Percentiles rank a stretch among this genome's conserved stretches.
Conservation (phyloP, 2,888 invertebrate genomes). For the Amblyjoppa fuscipennis region DNA sequence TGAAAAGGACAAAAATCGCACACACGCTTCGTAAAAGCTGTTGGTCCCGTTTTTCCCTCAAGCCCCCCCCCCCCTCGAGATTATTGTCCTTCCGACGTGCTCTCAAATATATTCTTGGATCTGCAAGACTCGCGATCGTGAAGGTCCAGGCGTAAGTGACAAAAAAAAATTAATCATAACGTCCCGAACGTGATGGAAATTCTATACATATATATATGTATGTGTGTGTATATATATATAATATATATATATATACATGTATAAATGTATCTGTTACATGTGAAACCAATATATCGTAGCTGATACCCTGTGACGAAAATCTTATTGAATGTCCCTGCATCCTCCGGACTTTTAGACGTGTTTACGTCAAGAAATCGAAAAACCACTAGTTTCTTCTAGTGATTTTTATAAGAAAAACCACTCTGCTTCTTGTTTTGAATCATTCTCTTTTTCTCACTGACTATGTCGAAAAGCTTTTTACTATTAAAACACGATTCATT, state of each 20-base stretch:
- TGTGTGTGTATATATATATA: constrained; percentile 74
- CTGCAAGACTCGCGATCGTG: constrained; percentile 2
- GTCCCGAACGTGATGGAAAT: constrained; percentile 43
- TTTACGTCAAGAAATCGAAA: not conserved
- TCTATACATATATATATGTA: constrained; percentile 68
- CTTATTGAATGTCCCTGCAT: constrained; percentile 13
- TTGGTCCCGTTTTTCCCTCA: constrained; percentile 5
- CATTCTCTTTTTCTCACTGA: not conserved
- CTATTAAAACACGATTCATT: too few relatives aligned
- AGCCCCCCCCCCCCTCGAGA: not conserved
- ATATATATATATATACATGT: constrained; percentile 78
- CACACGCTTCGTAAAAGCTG: constrained; percentile 41
- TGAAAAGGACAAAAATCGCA: constrained; percentile 41
- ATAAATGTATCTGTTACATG: constrained; percentile 73
- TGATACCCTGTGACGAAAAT: constrained; percentile 55
- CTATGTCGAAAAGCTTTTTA: not conserved
- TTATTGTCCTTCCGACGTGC: constrained; percentile 33
- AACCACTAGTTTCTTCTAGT: not conserved
- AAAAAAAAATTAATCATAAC: constrained; percentile 28
- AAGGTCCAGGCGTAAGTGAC: constrained; percentile 16
- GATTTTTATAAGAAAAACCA: not conserved
- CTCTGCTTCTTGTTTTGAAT: too few relatives aligned
- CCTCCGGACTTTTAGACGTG: not conserved
- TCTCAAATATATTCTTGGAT: constrained; percentile 45
- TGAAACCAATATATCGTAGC: constrained; percentile 68